phyloP scores from a whole-genome alignment of 2,797 vertebrate species.

The Chaetophractus vellerosus region DNA sequence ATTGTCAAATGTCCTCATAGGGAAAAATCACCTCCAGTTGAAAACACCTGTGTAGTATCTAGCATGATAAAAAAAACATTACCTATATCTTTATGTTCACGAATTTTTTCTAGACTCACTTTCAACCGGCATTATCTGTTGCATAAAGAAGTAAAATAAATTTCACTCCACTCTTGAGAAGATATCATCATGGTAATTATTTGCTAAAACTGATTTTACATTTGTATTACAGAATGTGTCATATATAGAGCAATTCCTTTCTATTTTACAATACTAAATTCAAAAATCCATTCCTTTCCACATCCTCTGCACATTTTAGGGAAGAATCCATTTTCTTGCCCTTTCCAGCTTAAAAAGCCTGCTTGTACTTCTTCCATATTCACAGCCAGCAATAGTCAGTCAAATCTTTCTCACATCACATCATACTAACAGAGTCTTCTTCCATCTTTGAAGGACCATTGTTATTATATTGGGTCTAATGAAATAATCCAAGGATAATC shows the following conservation, averaged over 20 bases:
- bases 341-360: neutral
- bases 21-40: neutral
- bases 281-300: neutral
- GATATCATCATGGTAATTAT: neutral
- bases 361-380: neutral
- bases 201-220: neutral
- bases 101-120: neutral
- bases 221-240: neutral
- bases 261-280: neutral
- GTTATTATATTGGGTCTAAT: neutral
- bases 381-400: neutral
- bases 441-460: neutral
- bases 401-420: neutral
- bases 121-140: rapidly evolving
- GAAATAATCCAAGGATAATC: neutral
- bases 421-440: neutral
- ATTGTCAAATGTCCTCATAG: neutral
- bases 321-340: neutral
- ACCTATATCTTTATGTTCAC: neutral
- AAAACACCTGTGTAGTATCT: neutral
- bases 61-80: neutral
- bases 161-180: neutral
- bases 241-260: neutral
- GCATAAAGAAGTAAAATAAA: slow-evolving; percentile 35
- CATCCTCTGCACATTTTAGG: neutral